These are phyloP conservation scores for Drosophila phalerata DNA, from an alignment of 2,888 invertebrate species.

Conservation along the genomic window DNA sequence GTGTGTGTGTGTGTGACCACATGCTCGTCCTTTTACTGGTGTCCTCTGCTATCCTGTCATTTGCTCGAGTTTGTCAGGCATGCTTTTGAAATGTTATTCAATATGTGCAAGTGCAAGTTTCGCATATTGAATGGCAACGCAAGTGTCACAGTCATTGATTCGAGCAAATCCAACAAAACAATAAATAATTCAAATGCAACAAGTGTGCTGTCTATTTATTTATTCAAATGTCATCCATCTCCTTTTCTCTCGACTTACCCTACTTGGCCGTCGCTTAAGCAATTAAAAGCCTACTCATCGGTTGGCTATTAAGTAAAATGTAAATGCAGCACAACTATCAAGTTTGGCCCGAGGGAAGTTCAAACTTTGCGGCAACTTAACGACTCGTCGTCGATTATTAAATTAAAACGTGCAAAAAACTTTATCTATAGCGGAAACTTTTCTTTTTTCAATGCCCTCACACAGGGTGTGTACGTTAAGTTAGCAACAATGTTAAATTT, in stretches of 20 bases:
- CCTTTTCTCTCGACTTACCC: no score
- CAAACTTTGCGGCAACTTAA: constrained; percentile 64
- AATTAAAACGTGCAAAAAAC: constrained; percentile 79
- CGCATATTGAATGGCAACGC: constrained; percentile 56
- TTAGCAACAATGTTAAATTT: neutral
- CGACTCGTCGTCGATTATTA: constrained; percentile 73
- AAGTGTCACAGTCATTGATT: constrained; percentile 78
- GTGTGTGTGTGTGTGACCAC: constrained; percentile 21
- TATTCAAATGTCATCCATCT: constrained; percentile 53
- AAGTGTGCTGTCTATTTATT: constrained; percentile 69
- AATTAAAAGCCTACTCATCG: constrained; percentile 63
- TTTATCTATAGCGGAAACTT: constrained; percentile 45
- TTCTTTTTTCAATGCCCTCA: constrained; percentile 25
- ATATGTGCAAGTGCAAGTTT: constrained; percentile 63
- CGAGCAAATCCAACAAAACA: constrained; percentile 19
- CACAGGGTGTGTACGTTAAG: neutral
- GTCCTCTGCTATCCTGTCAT: constrained; percentile 48
- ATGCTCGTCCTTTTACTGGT: constrained; percentile 49
- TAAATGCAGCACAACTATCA: constrained; percentile 48
- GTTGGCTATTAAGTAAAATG: constrained; percentile 60
- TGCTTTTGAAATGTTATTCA: constrained; percentile 73
- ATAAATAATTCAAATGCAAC: constrained; percentile 73
- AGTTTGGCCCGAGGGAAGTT: constrained; percentile 13
- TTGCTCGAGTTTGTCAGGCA: constrained; percentile 61
- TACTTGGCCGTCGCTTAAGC: constrained; percentile 21